A percentile compares a stretch with the other conserved stretches of the same genome.
phyloP scores from a whole-genome alignment of 2,113 vertebrate genomes.

The Strix aluco region DNA sequence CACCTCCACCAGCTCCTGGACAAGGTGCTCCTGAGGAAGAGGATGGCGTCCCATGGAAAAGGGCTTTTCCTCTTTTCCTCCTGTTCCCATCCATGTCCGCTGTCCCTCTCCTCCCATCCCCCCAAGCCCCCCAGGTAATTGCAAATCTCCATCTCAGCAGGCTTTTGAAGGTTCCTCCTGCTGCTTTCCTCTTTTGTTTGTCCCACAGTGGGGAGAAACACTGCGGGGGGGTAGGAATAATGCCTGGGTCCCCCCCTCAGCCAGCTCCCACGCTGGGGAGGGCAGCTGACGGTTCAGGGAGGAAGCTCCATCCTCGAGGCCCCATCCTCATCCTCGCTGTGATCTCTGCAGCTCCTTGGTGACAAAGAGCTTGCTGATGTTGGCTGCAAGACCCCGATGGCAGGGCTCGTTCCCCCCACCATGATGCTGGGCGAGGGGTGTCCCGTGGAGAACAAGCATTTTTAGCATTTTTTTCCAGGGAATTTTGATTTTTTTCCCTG shows the following conservation, averaged over 20 bases:
- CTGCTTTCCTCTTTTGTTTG: conserved; percentile 8
- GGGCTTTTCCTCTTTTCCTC: background rate
- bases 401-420: background rate
- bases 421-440: rapidly evolving
- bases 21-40: background rate
- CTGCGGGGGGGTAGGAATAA: background rate
- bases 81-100: rapidly evolving
- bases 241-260: background rate
- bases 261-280: background rate
- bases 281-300: rapidly evolving
- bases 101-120: background rate
- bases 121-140: background rate
- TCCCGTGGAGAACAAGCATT: background rate
- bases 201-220: background rate
- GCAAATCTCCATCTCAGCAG: background rate
- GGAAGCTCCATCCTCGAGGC: background rate
- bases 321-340: background rate
- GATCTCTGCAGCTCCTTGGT: background rate
- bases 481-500: background rate
- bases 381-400: background rate
- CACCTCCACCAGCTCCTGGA: background rate
- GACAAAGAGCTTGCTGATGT: background rate
- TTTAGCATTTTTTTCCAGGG: background rate
- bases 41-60: background rate
- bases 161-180: background rate